These are phyloP conservation scores for Girardinus metallicus DNA, from an alignment of 2,797 vertebrate species.

Conservation along the genomic window DNA sequence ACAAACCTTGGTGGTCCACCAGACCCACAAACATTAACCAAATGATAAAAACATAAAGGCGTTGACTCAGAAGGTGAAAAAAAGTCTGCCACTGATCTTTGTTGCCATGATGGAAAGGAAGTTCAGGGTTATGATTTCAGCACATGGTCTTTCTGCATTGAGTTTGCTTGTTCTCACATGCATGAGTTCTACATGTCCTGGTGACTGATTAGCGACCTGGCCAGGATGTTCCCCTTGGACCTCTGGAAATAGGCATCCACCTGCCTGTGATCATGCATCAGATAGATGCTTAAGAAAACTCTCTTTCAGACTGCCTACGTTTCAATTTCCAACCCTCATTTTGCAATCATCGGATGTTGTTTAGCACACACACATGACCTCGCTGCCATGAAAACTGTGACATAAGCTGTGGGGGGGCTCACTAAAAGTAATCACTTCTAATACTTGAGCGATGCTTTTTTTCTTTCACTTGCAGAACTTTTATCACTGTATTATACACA, in stretches of 20 bases:
- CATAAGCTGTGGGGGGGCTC: constrained; percentile 68
- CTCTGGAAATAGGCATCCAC: not conserved
- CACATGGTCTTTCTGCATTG: not conserved
- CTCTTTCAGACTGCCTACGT: not conserved
- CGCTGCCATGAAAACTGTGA: constrained; percentile 62
- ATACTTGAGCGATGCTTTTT: constrained; percentile 43
- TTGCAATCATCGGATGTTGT: not conserved
- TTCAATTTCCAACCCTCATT: constrained; percentile 14
- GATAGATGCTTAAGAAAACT: not conserved
- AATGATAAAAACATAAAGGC: not conserved
- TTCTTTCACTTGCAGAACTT: constrained; percentile 8
- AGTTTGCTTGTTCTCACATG: not conserved
- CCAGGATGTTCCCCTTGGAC: not conserved
- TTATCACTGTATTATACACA: not conserved
- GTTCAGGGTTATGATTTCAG: not conserved
- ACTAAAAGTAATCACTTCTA: constrained; percentile 56
- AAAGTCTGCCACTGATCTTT: not conserved
- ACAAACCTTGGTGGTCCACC: not conserved
- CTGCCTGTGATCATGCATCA: not conserved
- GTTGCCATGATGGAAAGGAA: not conserved
- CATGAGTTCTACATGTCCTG: not conserved
- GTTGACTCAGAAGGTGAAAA: not conserved
- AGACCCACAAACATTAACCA: not conserved
- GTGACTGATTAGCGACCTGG: not conserved
- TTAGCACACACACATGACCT: constrained; percentile 9